Evolutionary conservation across 1,140 invertebrate genomes (phyloP).

Genomic region (Rhizoglyphus robini): DNA sequence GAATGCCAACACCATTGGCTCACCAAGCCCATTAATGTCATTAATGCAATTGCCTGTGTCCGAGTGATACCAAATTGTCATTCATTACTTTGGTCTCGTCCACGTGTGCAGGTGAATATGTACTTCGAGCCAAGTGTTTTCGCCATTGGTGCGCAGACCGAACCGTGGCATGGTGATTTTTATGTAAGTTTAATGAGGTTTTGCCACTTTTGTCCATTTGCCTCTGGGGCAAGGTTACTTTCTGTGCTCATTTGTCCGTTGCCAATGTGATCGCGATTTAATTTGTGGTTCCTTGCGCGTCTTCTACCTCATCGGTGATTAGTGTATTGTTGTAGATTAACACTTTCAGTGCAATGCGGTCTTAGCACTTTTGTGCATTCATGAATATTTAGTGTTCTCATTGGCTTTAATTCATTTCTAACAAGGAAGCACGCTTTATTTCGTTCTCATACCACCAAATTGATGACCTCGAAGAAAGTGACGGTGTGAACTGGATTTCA

Average conservation of each 20-base stretch:
- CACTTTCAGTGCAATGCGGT: neutral
- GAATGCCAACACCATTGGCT: no score
- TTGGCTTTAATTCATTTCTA: neutral
- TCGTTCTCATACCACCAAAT: neutral
- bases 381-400: neutral
- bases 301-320: neutral
- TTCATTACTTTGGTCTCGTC: no score
- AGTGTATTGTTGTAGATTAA: neutral
- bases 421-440: neutral
- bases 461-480: neutral
- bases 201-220: neutral
- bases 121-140: no score
- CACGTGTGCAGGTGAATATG: no score
- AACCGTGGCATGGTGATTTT: neutral
- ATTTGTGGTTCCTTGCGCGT: neutral
- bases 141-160: no score
- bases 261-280: neutral
- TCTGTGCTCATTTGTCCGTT: neutral
- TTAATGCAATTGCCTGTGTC: no score
- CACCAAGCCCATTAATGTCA: no score
- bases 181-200: neutral
- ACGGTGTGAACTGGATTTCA: no score
- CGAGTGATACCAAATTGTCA: no score
- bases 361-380: neutral
- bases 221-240: neutral